Evolutionary conservation across 30 jellyfish, hydroid and myxozoan genomes (phyloP).

Genomic region (Hydractinia symbiolongicarpus): DNA sequence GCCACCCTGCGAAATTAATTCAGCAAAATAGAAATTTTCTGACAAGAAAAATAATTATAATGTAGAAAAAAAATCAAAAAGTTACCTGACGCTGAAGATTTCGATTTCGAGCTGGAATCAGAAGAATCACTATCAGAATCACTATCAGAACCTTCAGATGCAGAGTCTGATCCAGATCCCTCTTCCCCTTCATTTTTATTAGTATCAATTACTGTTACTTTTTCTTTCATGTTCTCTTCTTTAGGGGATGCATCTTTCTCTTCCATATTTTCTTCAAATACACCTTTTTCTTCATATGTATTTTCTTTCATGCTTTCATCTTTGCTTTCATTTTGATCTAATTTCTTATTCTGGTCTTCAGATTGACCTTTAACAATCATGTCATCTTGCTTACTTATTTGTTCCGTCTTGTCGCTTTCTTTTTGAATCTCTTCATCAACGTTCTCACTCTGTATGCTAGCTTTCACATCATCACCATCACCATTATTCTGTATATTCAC

Average conservation of each 20-base stretch:
- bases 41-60: no score
- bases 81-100: slow-evolving; percentile 23
- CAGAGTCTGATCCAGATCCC: not conserved
- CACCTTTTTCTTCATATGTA: not conserved
- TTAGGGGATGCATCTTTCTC: slow-evolving; percentile 19
- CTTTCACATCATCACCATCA: slow-evolving; percentile 15
- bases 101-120: slow-evolving; percentile 12
- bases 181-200: not conserved
- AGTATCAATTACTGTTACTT: not conserved
- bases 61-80: not conserved
- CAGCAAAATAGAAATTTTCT: no score
- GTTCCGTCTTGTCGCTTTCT: not conserved
- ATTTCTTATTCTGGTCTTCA: not conserved
- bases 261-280: not conserved
- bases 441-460: not conserved
- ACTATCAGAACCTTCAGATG: slow-evolving; percentile 20
- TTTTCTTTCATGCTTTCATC: slow-evolving; percentile 2
- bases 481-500: not conserved
- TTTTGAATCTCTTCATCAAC: not conserved
- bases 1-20: no score
- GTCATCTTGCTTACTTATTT: not conserved
- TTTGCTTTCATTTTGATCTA: not conserved
- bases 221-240: not conserved
- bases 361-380: not conserved
- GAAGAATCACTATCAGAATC: slow-evolving; percentile 18